Base-by-base conservation (phyloP, 1,140 invertebrate species). In the Drosophila cardini region DNA sequence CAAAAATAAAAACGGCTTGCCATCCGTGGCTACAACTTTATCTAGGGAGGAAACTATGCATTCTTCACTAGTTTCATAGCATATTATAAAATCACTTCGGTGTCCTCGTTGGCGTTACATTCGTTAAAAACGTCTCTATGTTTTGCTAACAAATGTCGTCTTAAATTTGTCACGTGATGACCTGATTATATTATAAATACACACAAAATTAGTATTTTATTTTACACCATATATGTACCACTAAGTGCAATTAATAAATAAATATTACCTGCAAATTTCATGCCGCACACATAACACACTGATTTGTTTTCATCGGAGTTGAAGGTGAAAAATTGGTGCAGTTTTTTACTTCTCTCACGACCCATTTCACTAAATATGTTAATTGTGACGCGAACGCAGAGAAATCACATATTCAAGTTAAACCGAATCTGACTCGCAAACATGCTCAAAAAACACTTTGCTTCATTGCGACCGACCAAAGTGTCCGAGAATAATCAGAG, bases 261-360 rank as follows among this genome's bases (percentile, higher is more conserved):
- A n/a, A n/a, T n/a, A 26, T 11, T 32, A 26, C 58, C 40, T 13
- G 18, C 8, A 11, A 61, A 30, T 46, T 45, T 48, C 2, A 46
- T 8, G 30, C 43, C 58, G 43, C 58, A 61, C 2, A 61, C 43
- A 13, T 36, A 48, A 30, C 58, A 61, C 43, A 13, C 1, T 40
- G 48, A 64, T 16, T 64, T 64, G 5, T 64, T 53, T 15, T 55
- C 48, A 26, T 43, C 10, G 4, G 15, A 2, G 43, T 53, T 5
- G 32, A 42, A 64, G 53, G 30, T 43, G 32, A 64, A 64, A 21
- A 64, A 64, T 53, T 30, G 0, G 3, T 64, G 61, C 46, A 64
- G 48, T 55, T 21, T 64, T 55, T 64, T 50, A 62, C 30, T 62
- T 4, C 6, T 3, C 5, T 48, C 32, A 3, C 40, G 5, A 26